Base-by-base conservation (phyloP, 2,797 vertebrate species). In the Eleutherodactylus coqui region DNA sequence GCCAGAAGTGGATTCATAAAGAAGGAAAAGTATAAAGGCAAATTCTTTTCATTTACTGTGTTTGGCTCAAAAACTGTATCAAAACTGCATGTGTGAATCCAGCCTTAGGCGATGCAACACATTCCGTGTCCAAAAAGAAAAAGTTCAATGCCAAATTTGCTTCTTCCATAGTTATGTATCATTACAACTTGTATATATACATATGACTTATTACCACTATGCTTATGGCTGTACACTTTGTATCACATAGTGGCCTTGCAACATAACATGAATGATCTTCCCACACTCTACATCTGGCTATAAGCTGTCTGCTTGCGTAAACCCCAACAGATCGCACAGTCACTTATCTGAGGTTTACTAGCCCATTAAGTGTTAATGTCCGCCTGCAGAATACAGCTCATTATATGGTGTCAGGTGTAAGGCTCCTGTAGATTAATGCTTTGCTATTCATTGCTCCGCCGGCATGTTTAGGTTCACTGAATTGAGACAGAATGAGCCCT, bases 381-480 rank as follows among this genome's bases (percentile, higher is more conserved):
- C 45, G 64, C 36, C 53, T 6, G 69, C 89, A 89, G 85, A 79
- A 76, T 53, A 77, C 76, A 86, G 75, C 89, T 90, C 88, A 41
- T 92, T 91, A 92, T 91, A 91, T 85, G 82, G 88, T 89, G 85
- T 83, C 67, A 89, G 24, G 86, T 86, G 75, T 29, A 79, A 90
- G 85, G 29, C 83, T 87, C 53, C 79, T 89, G 90, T 88, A 89
- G 91, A 92, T 89, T 91, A 91, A 88, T 60, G 86, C 83, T 91
- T 90, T 90, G 88, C 88, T 84, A 91, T 78, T 92, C 90, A 93
- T 90, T 90, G 85, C 89, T 85, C 78, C 91, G 88, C 91, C 89
- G 89, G 75, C 87, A 83, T 86, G 90, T 89, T 90, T 90, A 89
- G 92, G 92, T 93, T 94, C 91, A 92, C 91, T 93, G 92, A 88